Evolutionary conservation across 2,113 vertebrate genomes (phyloP).

Genomic region (Ranitomeya imitator): DNA sequence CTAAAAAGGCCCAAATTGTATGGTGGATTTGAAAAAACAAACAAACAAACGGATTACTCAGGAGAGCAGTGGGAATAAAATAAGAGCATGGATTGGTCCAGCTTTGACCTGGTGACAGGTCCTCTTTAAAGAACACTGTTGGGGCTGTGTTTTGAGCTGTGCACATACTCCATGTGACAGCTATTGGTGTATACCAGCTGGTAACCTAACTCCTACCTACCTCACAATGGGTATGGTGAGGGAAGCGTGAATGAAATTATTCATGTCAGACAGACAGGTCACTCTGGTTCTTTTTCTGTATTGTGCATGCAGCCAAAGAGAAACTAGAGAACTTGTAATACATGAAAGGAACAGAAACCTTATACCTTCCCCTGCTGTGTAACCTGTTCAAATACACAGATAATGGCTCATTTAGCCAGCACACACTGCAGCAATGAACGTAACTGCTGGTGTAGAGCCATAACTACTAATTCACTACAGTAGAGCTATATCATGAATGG

Average conservation of each 20-base stretch:
- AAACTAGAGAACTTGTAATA: slow-evolving; percentile 55
- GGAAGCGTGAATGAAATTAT: slow-evolving; percentile 54
- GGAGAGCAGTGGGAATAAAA: too few relatives aligned
- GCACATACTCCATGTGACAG: not conserved
- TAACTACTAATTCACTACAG: not conserved
- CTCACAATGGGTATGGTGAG: slow-evolving; percentile 52
- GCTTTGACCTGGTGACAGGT: not conserved
- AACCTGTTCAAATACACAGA: slow-evolving; percentile 22
- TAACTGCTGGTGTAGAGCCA: too few relatives aligned
- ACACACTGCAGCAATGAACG: not conserved
- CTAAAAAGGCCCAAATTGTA: too few relatives aligned
- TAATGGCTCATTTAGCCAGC: not conserved
- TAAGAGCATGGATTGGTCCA: too few relatives aligned
- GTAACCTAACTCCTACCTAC: slow-evolving; percentile 47
- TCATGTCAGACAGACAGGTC: slow-evolving; percentile 46
- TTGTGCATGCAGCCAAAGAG: slow-evolving; percentile 41
- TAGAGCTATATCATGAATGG: not conserved
- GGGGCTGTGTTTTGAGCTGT: not conserved
- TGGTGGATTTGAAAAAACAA: too few relatives aligned
- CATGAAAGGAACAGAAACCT: slow-evolving; percentile 49
- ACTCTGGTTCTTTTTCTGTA: slow-evolving; percentile 12
- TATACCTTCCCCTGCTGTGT: slow-evolving; percentile 41
- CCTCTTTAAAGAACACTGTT: not conserved
- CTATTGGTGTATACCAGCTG: slow-evolving; percentile 17
- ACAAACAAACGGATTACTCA: too few relatives aligned